Evolutionary conservation across 2,113 vertebrate genomes (phyloP).

Genomic region (Sapayoa aenigma): DNA sequence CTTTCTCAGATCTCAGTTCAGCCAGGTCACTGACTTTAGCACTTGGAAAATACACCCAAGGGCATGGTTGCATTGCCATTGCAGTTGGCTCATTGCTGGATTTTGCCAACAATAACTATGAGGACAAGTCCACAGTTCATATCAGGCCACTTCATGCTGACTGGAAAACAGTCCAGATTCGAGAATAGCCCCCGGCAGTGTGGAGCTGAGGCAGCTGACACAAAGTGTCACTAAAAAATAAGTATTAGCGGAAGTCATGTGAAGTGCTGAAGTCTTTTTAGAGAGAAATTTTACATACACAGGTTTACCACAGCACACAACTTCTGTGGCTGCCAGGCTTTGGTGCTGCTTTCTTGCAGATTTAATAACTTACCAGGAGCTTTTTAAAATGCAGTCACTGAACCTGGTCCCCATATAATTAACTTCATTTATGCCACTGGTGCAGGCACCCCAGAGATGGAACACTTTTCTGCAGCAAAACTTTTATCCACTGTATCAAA

Average conservation of each 20-base stretch:
- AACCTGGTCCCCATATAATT: background rate
- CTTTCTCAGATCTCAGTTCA: background rate
- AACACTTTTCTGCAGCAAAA: background rate
- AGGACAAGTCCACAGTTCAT: background rate
- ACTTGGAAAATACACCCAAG: background rate
- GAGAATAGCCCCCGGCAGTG: background rate
- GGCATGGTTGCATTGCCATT: background rate
- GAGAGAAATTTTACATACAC: background rate
- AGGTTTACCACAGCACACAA: background rate
- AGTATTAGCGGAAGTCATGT: constrained; percentile 6
- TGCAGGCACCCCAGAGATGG: background rate
- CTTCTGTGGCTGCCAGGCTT: background rate
- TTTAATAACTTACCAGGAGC: background rate
- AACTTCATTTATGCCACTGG: background rate
- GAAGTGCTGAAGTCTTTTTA: background rate
- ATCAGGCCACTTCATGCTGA: background rate
- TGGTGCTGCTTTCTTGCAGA: background rate
- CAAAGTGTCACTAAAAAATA: background rate
- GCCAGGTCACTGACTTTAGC: background rate
- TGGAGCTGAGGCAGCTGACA: constrained; percentile 4
- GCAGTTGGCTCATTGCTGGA: background rate
- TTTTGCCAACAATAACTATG: constrained; percentile 16
- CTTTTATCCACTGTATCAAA: background rate
- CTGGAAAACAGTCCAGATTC: background rate
- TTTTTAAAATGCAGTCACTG: background rate